Percentiles rank a stretch among this genome's conserved stretches.
phyloP scores from a whole-genome alignment of 2,888 invertebrate species.

The Temnothorax rugatulus region DNA sequence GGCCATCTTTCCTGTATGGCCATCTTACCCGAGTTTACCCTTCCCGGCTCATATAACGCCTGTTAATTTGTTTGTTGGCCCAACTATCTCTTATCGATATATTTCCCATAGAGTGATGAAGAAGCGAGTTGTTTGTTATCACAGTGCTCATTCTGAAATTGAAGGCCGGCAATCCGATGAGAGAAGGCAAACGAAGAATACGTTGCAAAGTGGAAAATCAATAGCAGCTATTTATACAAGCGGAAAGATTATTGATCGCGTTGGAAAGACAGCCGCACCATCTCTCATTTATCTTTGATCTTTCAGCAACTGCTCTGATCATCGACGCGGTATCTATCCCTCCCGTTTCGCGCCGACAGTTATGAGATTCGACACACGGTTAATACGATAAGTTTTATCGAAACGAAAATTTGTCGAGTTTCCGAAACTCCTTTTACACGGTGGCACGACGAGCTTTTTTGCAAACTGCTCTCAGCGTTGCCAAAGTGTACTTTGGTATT shows the following conservation, averaged over 20 bases:
- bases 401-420: not conserved
- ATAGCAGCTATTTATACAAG: slow-evolving; percentile 68
- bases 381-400: not conserved
- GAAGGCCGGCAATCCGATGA: slow-evolving; percentile 29
- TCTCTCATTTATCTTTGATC: slow-evolving; percentile 61
- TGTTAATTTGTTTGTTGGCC: not conserved
- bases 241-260: slow-evolving; percentile 70
- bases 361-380: not conserved
- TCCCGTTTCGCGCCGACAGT: not conserved
- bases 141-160: slow-evolving; percentile 28
- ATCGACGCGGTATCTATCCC: not conserved
- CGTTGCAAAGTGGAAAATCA: slow-evolving; percentile 58
- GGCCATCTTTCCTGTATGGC: no score
- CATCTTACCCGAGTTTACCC: no score
- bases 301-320: not conserved
- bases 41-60: not conserved
- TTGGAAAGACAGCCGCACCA: slow-evolving; percentile 59
- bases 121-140: slow-evolving; percentile 28
- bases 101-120: not conserved
- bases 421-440: not conserved
- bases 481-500: not conserved
- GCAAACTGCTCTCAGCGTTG: not conserved
- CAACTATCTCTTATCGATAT: slow-evolving; percentile 10
- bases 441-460: not conserved
- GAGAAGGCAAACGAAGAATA: slow-evolving; percentile 44